Conservation (phyloP, 2,797 vertebrate genomes). For the Vespertilio murinus region DNA sequence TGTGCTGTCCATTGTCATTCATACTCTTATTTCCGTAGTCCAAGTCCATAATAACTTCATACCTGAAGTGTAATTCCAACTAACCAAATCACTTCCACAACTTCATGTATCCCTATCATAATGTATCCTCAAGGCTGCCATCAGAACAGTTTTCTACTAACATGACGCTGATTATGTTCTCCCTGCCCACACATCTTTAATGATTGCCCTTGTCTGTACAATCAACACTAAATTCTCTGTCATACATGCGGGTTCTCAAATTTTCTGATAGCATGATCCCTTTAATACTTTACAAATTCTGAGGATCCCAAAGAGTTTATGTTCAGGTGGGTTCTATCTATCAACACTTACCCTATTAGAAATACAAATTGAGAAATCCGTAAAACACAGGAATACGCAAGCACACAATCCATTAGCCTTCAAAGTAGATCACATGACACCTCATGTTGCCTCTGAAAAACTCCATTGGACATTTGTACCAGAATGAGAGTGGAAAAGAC, state of each 20-base stretch:
- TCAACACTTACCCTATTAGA: background rate
- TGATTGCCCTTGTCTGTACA: background rate
- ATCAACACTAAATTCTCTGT: background rate
- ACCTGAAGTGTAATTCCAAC: constrained; percentile 41
- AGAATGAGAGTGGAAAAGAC: background rate
- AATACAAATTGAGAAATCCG: constrained; percentile 12
- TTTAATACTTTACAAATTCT: constrained; percentile 11
- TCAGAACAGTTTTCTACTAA: background rate
- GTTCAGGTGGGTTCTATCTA: background rate
- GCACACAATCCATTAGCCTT: background rate
- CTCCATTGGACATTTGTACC: background rate
- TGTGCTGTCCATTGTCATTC: background rate
- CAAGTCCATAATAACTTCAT: constrained; percentile 35
- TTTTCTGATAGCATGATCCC: background rate
- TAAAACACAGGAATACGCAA: background rate
- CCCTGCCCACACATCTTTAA: background rate
- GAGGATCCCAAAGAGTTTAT: background rate
- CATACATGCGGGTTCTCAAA: background rate
- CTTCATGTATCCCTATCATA: constrained; percentile 1
- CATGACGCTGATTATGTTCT: background rate
- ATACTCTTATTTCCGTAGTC: background rate
- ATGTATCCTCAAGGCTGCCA: background rate
- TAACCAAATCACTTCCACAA: background rate
- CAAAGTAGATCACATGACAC: background rate
- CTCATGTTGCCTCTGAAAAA: background rate